phyloP scores from a whole-genome alignment of 2,113 vertebrate genomes.

The Picathartes gymnocephalus region DNA sequence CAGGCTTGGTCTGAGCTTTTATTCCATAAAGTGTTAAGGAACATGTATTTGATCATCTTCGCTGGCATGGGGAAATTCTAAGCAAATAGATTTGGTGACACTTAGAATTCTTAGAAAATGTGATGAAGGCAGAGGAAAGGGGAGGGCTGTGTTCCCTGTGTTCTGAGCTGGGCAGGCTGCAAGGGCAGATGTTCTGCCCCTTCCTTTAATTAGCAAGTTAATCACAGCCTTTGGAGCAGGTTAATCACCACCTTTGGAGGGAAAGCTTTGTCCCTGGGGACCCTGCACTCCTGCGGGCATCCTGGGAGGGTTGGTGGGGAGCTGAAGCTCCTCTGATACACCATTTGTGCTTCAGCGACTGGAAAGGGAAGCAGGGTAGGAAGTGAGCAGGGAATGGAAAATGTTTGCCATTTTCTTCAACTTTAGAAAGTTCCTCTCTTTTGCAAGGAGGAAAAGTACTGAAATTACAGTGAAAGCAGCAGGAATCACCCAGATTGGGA shows the following conservation, averaged over 20 bases:
- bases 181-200: background rate
- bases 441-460: background rate
- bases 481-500: background rate
- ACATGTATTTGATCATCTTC: background rate
- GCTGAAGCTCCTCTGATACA: background rate
- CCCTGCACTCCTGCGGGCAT: rapidly evolving
- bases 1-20: background rate
- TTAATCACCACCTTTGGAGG: background rate
- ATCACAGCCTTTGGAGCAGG: background rate
- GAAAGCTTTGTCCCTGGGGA: background rate
- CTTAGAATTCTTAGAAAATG: background rate
- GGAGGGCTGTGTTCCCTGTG: background rate
- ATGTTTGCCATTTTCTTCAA: background rate
- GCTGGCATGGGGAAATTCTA: background rate
- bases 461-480: background rate
- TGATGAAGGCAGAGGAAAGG: background rate
- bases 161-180: background rate
- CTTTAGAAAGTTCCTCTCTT: background rate
- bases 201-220: background rate
- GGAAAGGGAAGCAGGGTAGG: background rate
- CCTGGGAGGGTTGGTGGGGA: background rate
- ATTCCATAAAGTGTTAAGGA: background rate
- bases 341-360: background rate
- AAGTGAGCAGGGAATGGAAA: background rate
- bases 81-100: background rate